Evolutionary conservation across 1,140 invertebrate species (phyloP).

Genomic region (Platyscapa corneri): DNA sequence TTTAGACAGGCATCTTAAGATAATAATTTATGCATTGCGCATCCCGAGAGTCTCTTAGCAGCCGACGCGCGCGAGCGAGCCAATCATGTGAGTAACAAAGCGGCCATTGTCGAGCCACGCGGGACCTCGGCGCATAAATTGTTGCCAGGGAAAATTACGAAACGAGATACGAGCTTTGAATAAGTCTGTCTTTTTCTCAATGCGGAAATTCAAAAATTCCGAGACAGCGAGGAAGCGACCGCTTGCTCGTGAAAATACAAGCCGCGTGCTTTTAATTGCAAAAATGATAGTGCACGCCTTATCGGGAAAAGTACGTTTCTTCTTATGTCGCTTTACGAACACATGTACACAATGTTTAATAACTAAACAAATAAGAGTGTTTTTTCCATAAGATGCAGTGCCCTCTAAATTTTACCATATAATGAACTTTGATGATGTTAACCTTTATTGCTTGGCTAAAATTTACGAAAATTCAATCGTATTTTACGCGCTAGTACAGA

Average conservation of each 20-base stretch:
- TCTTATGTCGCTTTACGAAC: background rate
- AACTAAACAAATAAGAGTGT: background rate
- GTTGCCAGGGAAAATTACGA: slow-evolving; percentile 17
- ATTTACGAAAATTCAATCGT: no score
- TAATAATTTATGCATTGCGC: slow-evolving; percentile 18
- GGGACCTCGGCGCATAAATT: slow-evolving; percentile 25
- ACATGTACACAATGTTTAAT: background rate
- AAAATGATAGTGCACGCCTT: background rate
- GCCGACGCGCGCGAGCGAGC: background rate
- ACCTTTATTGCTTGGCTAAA: background rate
- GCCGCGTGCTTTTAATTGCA: background rate
- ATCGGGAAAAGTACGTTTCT: slow-evolving; percentile 2
- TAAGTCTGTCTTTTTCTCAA: background rate
- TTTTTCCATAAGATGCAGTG: background rate
- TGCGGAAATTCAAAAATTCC: slow-evolving; percentile 12
- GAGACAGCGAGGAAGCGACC: background rate
- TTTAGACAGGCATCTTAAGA: background rate
- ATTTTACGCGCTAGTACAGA: background rate
- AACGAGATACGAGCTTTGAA: slow-evolving; percentile 10
- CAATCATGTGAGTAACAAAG: slow-evolving; percentile 24
- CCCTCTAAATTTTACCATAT: background rate
- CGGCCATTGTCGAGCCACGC: slow-evolving; percentile 1
- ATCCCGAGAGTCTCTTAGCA: background rate
- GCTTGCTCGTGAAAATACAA: background rate
- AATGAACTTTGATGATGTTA: background rate